A percentile compares a stretch with the other conserved stretches of the same genome.
phyloP scores from a whole-genome alignment of 2,113 vertebrate genomes.

The Nannospalax galili region DNA sequence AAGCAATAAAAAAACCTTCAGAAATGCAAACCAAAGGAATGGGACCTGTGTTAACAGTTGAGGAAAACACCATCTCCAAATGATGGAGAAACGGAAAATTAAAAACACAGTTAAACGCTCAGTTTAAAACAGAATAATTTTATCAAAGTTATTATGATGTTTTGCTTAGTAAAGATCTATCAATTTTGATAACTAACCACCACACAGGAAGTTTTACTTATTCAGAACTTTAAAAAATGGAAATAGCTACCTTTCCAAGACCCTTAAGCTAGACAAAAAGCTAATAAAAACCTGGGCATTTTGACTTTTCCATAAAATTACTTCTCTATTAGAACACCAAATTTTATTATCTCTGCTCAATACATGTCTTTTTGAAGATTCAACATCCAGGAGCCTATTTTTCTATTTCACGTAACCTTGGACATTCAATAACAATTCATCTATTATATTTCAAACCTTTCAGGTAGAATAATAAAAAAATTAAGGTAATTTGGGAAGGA shows the following conservation, averaged over 20 bases:
- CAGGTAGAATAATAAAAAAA: conserved; percentile 52
- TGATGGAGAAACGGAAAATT: conserved; percentile 22
- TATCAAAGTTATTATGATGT: not conserved
- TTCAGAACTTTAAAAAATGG: not conserved
- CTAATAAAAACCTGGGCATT: not conserved
- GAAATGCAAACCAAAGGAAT: conserved; percentile 16
- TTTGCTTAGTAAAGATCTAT: conserved; percentile 45
- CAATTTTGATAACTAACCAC: not conserved
- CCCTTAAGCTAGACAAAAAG: conserved; percentile 10
- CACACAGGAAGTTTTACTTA: conserved; percentile 24
- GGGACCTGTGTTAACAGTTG: not conserved
- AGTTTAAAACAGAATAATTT: conserved; percentile 31
- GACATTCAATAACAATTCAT: conserved; percentile 46
- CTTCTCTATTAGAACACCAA: conserved; percentile 30
- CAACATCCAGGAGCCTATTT: conserved; percentile 17
- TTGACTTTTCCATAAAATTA: conserved; percentile 57
- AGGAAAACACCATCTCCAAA: conserved; percentile 1
- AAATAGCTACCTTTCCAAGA: not conserved
- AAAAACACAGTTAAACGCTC: not conserved
- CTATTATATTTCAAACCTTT: conserved; percentile 61
- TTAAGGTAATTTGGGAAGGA: conserved; percentile 31
- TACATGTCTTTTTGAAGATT: conserved; percentile 31
- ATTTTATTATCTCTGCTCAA: conserved; percentile 54
- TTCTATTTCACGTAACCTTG: conserved; percentile 54
- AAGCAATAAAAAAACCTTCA: conserved; percentile 30